These are phyloP conservation scores for Gymnarchus niloticus DNA, from an alignment of 2,113 vertebrate genomes.

Conservation along the genomic window DNA sequence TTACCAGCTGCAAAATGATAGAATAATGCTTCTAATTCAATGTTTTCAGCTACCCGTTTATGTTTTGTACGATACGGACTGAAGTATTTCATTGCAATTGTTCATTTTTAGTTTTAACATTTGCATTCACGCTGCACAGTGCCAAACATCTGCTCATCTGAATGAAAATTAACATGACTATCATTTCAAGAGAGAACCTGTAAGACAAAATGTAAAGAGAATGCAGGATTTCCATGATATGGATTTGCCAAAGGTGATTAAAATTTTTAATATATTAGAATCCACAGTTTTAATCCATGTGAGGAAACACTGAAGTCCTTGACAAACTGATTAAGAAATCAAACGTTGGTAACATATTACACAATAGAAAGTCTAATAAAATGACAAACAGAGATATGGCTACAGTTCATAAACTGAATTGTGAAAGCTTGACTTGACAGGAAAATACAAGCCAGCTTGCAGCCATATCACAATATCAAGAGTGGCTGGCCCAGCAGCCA, in stretches of 20 bases:
- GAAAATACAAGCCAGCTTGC: background rate
- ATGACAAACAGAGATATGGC: background rate
- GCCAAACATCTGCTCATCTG: background rate
- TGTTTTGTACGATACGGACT: background rate
- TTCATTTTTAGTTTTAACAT: background rate
- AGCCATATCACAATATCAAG: background rate
- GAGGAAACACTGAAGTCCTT: background rate
- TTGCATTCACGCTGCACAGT: background rate
- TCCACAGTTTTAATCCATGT: background rate
- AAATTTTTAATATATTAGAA: background rate
- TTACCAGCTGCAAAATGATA: too few relatives aligned
- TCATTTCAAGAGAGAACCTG: background rate
- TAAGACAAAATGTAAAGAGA: background rate
- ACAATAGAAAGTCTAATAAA: background rate
- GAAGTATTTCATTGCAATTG: background rate
- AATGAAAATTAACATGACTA: background rate
- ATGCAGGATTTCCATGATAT: background rate
- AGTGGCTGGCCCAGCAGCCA: background rate
- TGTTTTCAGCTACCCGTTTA: too few relatives aligned
- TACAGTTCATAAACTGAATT: background rate
- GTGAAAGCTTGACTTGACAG: background rate
- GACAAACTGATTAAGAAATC: background rate
- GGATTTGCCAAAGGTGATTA: background rate
- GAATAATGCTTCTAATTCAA: too few relatives aligned
- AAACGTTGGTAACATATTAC: background rate